Evolutionary conservation across 2,888 invertebrate species (phyloP).

Genomic region (Dolichomitus sp.): DNA sequence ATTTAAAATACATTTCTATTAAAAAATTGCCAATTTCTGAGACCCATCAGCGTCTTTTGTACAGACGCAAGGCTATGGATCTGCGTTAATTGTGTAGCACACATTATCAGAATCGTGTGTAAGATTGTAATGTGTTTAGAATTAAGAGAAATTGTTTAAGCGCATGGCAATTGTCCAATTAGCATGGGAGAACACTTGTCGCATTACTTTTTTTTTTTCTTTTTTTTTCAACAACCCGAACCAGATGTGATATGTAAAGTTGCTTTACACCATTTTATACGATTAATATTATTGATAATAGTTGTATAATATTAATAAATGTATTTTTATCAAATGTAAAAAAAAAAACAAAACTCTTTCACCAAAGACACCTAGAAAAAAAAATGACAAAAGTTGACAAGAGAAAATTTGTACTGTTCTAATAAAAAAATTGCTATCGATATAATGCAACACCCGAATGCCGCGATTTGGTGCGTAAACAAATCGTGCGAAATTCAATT

Average conservation of each 20-base stretch:
- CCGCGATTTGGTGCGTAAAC: constrained; percentile 8
- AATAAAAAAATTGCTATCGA: constrained; percentile 22
- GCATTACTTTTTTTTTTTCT: constrained; percentile 35
- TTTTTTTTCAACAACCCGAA: constrained; percentile 71
- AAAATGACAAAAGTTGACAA: constrained; percentile 1
- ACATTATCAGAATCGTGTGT: constrained; percentile 23
- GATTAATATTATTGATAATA: constrained; percentile 81
- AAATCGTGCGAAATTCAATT: not conserved
- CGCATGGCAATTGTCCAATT: constrained; percentile 48
- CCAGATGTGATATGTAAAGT: constrained; percentile 86
- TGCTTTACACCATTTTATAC: constrained; percentile 84
- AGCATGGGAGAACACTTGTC: constrained; percentile 21
- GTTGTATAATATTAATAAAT: constrained; percentile 78
- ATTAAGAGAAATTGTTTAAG: constrained; percentile 52
- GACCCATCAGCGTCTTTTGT: not conserved
- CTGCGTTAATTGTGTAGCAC: constrained; percentile 6
- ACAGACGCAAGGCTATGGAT: constrained; percentile 15
- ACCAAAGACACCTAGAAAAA: not conserved
- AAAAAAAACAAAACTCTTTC: constrained; percentile 10
- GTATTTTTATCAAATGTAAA: constrained; percentile 70
- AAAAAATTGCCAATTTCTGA: too few relatives aligned
- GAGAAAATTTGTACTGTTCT: constrained; percentile 9
- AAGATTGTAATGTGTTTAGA: constrained; percentile 32
- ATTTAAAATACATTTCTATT: too few relatives aligned
- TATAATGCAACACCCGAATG: not conserved